A percentile compares a stretch with the other conserved stretches of the same genome.
Evolutionary conservation across 2,888 invertebrate species (phyloP).

Genomic region (Odontothrips loti): DNA sequence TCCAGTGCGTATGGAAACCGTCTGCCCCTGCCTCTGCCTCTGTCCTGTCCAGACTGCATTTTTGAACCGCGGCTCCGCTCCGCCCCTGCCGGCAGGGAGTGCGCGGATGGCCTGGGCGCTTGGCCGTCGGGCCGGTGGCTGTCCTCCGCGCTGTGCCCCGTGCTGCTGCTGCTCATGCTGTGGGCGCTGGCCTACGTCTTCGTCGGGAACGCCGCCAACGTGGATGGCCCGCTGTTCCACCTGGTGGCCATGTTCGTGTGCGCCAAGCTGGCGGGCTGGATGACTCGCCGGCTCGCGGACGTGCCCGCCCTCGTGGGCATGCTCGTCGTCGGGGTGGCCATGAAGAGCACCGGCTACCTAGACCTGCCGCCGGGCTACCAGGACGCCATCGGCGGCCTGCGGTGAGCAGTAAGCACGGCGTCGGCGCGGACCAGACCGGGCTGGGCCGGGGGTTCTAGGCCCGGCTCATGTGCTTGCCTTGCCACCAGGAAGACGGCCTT

Average conservation of each 20-base stretch:
- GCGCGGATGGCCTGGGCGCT: neutral
- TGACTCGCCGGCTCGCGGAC: neutral
- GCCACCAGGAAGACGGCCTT: conserved; percentile 56
- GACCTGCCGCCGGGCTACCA: neutral
- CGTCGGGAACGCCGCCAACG: neutral
- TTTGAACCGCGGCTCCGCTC: no score
- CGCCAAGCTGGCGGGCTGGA: conserved; percentile 7
- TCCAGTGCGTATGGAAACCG: neutral
- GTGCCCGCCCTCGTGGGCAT: conserved; percentile 13
- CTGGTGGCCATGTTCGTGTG: conserved; percentile 21
- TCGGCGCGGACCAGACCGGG: no score
- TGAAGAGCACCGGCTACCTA: neutral
- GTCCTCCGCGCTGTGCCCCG: conserved; percentile 4
- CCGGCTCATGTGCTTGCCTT: neutral
- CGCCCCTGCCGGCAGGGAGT: neutral
- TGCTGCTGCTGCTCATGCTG: neutral
- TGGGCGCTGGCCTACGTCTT: conserved; percentile 23
- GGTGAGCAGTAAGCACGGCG: neutral
- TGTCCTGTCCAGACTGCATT: no score
- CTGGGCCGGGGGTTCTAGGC: no score
- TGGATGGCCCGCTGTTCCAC: neutral
- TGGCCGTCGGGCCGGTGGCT: conserved; percentile 14
- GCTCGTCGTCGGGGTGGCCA: conserved; percentile 5
- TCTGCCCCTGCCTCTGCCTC: no score
- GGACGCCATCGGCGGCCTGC: neutral